Percentiles rank a stretch among this genome's conserved stretches.
Evolutionary conservation across 2,113 vertebrate genomes (phyloP).

Genomic region (Felis chaus): DNA sequence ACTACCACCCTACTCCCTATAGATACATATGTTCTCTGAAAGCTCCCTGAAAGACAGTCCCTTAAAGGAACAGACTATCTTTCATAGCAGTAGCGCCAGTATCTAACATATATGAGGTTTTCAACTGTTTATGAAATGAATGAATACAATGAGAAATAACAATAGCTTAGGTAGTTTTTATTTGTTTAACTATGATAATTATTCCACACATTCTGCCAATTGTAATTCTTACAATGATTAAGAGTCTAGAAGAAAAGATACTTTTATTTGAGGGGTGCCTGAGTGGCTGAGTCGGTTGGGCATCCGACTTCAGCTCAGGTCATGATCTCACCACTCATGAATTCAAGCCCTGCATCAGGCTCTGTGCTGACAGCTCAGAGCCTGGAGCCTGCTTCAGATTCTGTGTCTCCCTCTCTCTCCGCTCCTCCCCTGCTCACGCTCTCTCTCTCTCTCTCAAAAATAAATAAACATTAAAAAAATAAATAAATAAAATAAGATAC

Average conservation of each 20-base stretch:
- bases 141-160: background rate
- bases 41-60: background rate
- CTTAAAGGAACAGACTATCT: background rate
- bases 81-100: background rate
- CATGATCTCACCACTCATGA: no score
- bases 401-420: no score
- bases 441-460: no score
- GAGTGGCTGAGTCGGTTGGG: no score
- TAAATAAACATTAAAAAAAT: no score
- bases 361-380: no score
- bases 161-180: background rate
- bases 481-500: no score
- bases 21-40: background rate
- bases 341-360: no score
- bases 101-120: constrained; percentile 26
- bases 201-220: constrained; percentile 10
- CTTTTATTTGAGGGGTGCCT: background rate
- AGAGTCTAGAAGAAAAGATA: constrained; percentile 41
- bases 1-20: background rate
- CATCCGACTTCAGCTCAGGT: no score
- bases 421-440: no score
- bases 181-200: background rate
- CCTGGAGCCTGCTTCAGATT: no score
- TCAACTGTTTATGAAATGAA: constrained; percentile 26
- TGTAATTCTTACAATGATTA: constrained; percentile 54